Evolutionary conservation across 2,797 vertebrate species (phyloP), one percentile per base, ranked within the genome.

Genomic region (Malurus splendens): DNA sequence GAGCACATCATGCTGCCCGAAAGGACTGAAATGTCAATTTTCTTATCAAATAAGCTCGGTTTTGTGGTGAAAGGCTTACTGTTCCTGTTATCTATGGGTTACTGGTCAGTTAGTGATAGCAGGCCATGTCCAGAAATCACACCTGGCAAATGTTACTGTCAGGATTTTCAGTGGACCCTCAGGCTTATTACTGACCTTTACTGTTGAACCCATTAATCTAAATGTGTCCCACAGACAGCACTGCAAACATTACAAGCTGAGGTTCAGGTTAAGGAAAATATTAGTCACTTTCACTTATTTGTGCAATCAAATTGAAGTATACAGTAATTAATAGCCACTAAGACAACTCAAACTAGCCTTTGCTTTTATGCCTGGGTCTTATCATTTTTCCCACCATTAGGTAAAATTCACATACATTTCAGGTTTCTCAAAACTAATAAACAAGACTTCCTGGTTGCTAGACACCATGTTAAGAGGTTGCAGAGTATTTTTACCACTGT

Each of bases 121-220:
- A 72, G 17, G 12, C 18, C 17, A 36, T 81, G 90, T 90, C 59
- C 81, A 78, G 71, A 82, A 73, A 75, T 51, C n/a, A 88, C 61
- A 90, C 74, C 89, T 92, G 84, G 79, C 42, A 90, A 95, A 54
- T 15, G 54, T 95, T 64, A 94, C 68, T 90, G 90, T 73, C 86
- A 94, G 59, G 60, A 84, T 90, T 78, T 94, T 91, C 84, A 25
- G n/a, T 24, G 59, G 82, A 57, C 56, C 81, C 91, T 39, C 51
- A 70, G 64, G 68, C 88, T 93, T 94, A 83, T 71, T 89, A 78
- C n/a, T 88, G 90, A 93, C 86, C 94, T 90, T 91, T 94, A 14
- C 47, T 75, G 51, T 60, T 86, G 59, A 95, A 91, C 64, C 42
- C 32, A 92, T 93, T 95, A 89, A 95, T 96, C 90, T 92, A 70